A percentile compares a stretch with the other conserved stretches of the same genome.
These are phyloP conservation scores for Halocaridina rubra DNA, from an alignment of 2,888 invertebrate species.

Conservation along the genomic window DNA sequence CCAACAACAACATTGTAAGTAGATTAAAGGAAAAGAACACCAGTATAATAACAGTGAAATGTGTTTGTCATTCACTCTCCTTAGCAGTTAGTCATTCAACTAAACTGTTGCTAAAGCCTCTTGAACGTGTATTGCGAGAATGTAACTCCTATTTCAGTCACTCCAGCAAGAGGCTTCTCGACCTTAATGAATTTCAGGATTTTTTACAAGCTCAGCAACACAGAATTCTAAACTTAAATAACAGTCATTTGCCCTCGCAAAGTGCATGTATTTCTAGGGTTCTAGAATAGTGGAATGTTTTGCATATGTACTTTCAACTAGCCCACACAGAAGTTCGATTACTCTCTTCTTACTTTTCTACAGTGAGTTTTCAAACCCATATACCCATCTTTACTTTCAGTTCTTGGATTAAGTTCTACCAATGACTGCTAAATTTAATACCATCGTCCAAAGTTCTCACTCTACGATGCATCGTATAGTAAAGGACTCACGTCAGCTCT, in stretches of 20 bases:
- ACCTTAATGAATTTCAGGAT: too few species aligned
- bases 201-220: neutral
- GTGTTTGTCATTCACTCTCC: slow-evolving; percentile 23
- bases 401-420: neutral
- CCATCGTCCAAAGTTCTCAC: neutral
- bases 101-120: neutral
- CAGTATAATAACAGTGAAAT: slow-evolving; percentile 9
- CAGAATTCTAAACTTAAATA: neutral
- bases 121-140: neutral
- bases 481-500: slow-evolving; percentile 1
- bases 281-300: slow-evolving; percentile 5
- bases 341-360: neutral
- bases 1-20: slow-evolving; percentile 20
- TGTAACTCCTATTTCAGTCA: slow-evolving; percentile 7
- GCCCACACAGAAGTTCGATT: neutral
- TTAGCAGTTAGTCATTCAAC: slow-evolving; percentile 28
- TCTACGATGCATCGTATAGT: slow-evolving; percentile 3
- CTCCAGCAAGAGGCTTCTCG: neutral
- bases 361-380: neutral
- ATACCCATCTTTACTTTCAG: neutral
- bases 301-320: neutral
- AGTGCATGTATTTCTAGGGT: slow-evolving; percentile 4
- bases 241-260: neutral
- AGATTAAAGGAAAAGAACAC: slow-evolving; percentile 26
- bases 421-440: neutral